Percentiles rank a stretch among this genome's conserved stretches.
Evolutionary conservation across 2,113 vertebrate species (phyloP).

Genomic region (Atlantisia rogersi): DNA sequence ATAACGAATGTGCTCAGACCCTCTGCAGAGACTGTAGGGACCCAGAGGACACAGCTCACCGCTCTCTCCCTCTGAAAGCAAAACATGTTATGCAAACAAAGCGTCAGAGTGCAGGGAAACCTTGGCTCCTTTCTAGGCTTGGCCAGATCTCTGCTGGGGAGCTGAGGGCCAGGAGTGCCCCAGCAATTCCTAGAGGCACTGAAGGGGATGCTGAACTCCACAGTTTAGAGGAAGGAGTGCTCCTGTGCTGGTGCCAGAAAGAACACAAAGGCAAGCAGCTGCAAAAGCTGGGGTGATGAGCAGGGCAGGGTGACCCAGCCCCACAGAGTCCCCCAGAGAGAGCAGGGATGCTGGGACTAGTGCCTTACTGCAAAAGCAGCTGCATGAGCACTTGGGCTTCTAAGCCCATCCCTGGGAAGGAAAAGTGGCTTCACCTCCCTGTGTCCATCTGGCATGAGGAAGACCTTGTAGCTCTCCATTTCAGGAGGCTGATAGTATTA

Average conservation of each 20-base stretch:
- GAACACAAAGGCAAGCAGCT: background rate
- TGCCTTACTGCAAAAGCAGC: background rate
- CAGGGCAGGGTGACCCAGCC: background rate
- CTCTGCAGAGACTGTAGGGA: fast-evolving
- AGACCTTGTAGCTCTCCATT: background rate
- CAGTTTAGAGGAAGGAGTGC: background rate
- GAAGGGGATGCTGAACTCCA: background rate
- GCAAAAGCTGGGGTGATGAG: background rate
- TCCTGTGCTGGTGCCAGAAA: background rate
- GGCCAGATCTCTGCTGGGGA: background rate
- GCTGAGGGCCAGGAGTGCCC: background rate
- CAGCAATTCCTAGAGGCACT: fast-evolving
- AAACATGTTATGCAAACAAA: background rate
- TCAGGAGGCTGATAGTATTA: background rate
- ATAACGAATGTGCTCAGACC: background rate
- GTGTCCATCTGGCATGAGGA: background rate
- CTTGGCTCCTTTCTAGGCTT: background rate
- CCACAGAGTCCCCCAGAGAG: fast-evolving
- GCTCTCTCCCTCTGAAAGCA: background rate
- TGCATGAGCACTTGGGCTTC: background rate
- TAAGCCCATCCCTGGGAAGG: background rate
- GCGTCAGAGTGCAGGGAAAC: fast-evolving
- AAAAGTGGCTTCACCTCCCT: background rate
- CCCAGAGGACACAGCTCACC: background rate
- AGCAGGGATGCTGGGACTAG: background rate